Base-by-base conservation (phyloP, 2,113 vertebrate species). In the Vimba vimba region DNA sequence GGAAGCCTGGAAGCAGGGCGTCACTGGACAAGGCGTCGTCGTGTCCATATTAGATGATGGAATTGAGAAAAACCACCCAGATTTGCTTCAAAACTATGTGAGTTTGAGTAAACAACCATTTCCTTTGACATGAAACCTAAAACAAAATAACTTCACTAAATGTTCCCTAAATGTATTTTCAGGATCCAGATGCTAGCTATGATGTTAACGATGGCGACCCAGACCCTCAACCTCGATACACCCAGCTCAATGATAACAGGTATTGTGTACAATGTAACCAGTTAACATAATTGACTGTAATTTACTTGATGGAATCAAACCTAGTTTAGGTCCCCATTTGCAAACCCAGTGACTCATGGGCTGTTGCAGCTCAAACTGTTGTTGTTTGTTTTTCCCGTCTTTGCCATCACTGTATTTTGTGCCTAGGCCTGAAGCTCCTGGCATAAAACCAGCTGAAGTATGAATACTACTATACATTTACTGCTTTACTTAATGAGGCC, bases 1-100 rank as follows among this genome's bases (percentile, higher is more conserved):
- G 87, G 96, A 95, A 86, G 98, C 97, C 33, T 99, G 98, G 98
- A 94, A 96, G 27, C 95, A 96, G 92, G 98, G 98, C 88, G 97
- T 94, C 93, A 99, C 98, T 0, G 98, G 98, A 47, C 96, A 92
- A 69, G 98, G 97, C 33, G 96, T 99, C 0, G 98, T 99, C 57
- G 96, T 99, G 81, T 99, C 98, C 89, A 99, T 99, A 91, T 92
- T 99, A 92, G 98, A 99, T 27, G 98, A 99, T 0, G 98, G 98
- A 82, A 99, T 99, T 0, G 98, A 99, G 93, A 99, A 98, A 95
- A 97, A 97, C 92, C 98, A 99, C 89, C 97, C 98, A 0, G 98
- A 99, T 90, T 92, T 99, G 81, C 95, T 94, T 86, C 94, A 94
- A 86, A 99, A 99, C 91, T 99, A 99, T 6, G 98, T 99, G 90